Base-by-base conservation (phyloP, 2,888 invertebrate genomes). In the Leptopilina myrica region DNA sequence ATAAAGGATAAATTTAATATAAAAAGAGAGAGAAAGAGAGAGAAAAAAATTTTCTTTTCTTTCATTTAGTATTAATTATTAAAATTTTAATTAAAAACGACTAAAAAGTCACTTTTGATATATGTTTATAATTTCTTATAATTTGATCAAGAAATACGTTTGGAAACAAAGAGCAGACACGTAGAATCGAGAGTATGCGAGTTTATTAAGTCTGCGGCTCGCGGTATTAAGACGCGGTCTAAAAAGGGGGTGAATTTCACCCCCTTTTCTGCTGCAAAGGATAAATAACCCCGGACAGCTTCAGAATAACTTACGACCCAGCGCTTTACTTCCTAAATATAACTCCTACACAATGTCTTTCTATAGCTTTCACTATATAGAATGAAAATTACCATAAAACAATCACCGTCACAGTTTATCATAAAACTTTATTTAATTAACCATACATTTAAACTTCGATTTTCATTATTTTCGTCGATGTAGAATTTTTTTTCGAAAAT, bases 191-290 rank as follows among this genome's bases (percentile, higher is more conserved):
- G 82, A 84, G 77, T 83, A 84, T 83, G 85, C 81, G 81, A 86
- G 87, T 90, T 91, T 91, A 91, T 91, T 90, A 91, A 90, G 89
- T 89, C 88, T 87, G 89, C 82, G 89, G 89, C 88, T 87, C 86
- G 86, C 81, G 83, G 87, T 89, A 90, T 90, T 89, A 90, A 90
- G 88, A 90, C 86, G 89, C 87, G 90, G 89, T 90, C 83, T 85
- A 83, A 81, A 33, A 33, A 33, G 33, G 84, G 83, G 85, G 86
- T 83, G 85, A 85, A 85, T 88, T 87, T 88, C 87, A 87, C 85
- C 86, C 86, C 78, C 77, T 79, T 46, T 46, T 46, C 9, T 76
- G 46, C 49, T 76, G 64, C 85, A 82, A 84, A 87, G 86, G 90
- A 91, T 91, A 90, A 91, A 91, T 91, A 91, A 88, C 88, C 87